Evolutionary conservation across 64 coral and sea anemone genomes (phyloP), one percentile per base, ranked within the genome.

Genomic region (Anthopleura sola): DNA sequence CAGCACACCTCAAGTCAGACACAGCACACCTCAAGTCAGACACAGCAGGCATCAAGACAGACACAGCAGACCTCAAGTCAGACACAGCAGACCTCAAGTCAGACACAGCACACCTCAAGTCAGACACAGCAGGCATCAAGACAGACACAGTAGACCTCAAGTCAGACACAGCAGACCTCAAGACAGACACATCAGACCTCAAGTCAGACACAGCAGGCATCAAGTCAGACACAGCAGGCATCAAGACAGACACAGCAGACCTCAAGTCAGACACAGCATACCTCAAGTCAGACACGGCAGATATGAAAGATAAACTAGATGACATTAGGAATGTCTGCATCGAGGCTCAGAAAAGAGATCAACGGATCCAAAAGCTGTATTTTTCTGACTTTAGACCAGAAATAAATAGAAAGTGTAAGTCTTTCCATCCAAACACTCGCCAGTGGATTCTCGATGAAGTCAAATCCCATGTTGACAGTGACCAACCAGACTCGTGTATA

Each of bases 401-500:
- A 29, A 71, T 71, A 29, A 29, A n/a, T 20, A 6, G 13, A 34
- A 71, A 71, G n/a, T 71, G 68, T 34, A 28, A 34, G 6, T 18
- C 0, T n/a, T 71, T 29, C 33, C 68, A 71, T 71, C 68, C 3
- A 24, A 71, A 71, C 68, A 71, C 50, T 53, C 50, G 50, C 15
- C 24, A 71, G 68, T 71, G 68, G 68, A 71, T 71, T 29, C 68
- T 71, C 0, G 68, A 71, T 6, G 4, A 71, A 71, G 68, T 71
- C 24, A 71, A 71, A 28, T n/a, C 68, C 68, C 68, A 71, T 34
- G 68, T 71, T 71, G 11, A 71, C 24, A 29, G 24, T 71, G 68
- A 71, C 68, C 68, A 71, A 10, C 68, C 24, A 71, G 33, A 74
- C 37, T 90, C 53, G 83, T 93, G 28, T 23, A 90, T 49, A 80